Conservation (phyloP, 2,797 vertebrate genomes). For the Pseudocheirus occidentalis region DNA sequence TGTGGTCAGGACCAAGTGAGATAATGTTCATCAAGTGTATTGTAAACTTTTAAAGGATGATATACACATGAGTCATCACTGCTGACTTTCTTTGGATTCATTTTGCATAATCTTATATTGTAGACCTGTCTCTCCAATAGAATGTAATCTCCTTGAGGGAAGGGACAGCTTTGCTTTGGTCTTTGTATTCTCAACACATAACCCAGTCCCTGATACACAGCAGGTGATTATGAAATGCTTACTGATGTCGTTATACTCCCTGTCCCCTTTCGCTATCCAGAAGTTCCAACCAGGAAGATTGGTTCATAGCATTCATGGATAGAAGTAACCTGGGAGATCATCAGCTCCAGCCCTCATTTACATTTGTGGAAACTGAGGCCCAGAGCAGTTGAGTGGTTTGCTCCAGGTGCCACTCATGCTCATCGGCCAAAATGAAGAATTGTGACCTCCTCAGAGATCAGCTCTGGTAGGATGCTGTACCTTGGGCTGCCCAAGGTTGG, state of each 20-base stretch:
- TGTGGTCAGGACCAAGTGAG: neutral
- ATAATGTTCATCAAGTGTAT: neutral
- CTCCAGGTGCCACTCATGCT: neutral
- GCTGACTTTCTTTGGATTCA: neutral
- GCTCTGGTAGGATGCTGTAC: neutral
- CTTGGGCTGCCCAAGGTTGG: neutral
- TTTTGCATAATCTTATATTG: neutral
- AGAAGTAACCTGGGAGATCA: neutral
- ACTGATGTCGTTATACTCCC: neutral
- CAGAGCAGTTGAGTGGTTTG: neutral
- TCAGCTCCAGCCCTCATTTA: neutral
- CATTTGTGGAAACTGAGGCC: neutral
- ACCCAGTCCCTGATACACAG: neutral
- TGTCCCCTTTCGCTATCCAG: neutral
- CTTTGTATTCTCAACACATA: neutral
- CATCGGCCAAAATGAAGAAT: neutral
- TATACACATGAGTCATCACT: neutral
- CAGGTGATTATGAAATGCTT: neutral
- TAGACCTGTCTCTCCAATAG: neutral
- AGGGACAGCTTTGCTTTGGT: neutral
- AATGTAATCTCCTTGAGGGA: neutral
- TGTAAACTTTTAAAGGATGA: neutral
- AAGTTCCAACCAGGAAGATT: neutral
- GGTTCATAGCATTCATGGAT: neutral
- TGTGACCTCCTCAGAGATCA: neutral